A percentile compares a stretch with the other conserved stretches of the same genome.
Conservation (phyloP, 1,140 invertebrate species). For the Cyrtorhinus lividipennis region DNA sequence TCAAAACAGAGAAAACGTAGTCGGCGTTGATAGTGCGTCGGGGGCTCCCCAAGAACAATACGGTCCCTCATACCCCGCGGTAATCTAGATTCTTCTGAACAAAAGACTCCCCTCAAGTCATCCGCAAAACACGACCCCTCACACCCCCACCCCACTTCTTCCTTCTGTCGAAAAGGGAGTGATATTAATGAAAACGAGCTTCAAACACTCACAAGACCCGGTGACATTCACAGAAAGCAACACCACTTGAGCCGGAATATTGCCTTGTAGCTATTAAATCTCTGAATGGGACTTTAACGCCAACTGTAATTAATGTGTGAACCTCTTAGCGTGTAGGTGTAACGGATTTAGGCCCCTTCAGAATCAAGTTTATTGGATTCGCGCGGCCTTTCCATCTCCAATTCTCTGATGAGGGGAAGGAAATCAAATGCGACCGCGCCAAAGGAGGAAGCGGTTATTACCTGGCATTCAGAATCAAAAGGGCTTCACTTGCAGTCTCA, state of each 20-base stretch:
- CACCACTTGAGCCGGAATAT: neutral
- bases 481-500: no score
- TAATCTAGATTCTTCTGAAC: constrained; percentile 3
- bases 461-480: no score
- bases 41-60: neutral
- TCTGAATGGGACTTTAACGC: no score
- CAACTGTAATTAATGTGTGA: neutral
- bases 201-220: neutral
- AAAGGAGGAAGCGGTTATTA: neutral
- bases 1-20: no score
- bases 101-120: neutral
- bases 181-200: constrained; percentile 1
- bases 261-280: neutral
- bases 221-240: constrained; percentile 5
- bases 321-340: neutral
- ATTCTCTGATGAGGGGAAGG: neutral
- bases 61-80: neutral
- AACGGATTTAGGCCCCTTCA: no score
- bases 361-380: constrained; percentile 6
- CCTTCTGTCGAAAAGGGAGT: no score
- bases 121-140: neutral
- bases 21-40: no score
- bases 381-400: neutral
- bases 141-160: no score
- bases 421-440: neutral